phyloP scores from a whole-genome alignment of 2,113 vertebrate genomes.

The Engraulis encrasicolus region DNA sequence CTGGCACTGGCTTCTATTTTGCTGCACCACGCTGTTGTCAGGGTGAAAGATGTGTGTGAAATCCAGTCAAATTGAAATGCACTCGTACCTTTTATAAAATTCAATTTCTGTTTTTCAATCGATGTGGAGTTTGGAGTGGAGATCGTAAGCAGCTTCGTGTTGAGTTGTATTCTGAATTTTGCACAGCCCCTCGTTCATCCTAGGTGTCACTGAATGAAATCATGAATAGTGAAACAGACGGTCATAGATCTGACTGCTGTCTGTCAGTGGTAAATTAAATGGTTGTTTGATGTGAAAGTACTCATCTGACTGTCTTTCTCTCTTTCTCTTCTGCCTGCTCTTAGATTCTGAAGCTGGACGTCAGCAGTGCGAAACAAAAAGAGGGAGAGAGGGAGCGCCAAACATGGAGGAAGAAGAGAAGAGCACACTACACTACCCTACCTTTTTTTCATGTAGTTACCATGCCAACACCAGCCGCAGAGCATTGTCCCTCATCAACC shows the following conservation, averaged over 20 bases:
- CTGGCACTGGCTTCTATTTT: not conserved
- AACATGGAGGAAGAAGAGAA: slow-evolving; percentile 73
- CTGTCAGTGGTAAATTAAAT: not conserved
- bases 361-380: slow-evolving; percentile 45
- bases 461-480: slow-evolving; percentile 46
- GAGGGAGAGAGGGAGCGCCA: slow-evolving; percentile 63
- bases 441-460: slow-evolving; percentile 37
- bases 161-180: too few species aligned
- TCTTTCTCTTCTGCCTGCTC: not conserved
- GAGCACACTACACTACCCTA: slow-evolving; percentile 43
- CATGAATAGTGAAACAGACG: not conserved
- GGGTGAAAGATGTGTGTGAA: not conserved
- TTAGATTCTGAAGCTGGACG: slow-evolving; percentile 35
- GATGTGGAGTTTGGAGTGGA: too few species aligned
- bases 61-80: too few species aligned
- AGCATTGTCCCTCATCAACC: slow-evolving; percentile 41
- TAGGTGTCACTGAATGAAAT: not conserved
- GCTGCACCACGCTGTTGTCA: not conserved
- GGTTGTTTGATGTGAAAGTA: not conserved
- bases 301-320: not conserved
- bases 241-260: not conserved
- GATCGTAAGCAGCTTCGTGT: too few species aligned
- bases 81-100: too few species aligned
- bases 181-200: not conserved
- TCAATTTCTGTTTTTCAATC: too few species aligned